A percentile compares a stretch with the other conserved stretches of the same genome.
phyloP scores from a whole-genome alignment of 37 sponge, comb jelly and placozoan genomes.

The Hexactinellida sp. region DNA sequence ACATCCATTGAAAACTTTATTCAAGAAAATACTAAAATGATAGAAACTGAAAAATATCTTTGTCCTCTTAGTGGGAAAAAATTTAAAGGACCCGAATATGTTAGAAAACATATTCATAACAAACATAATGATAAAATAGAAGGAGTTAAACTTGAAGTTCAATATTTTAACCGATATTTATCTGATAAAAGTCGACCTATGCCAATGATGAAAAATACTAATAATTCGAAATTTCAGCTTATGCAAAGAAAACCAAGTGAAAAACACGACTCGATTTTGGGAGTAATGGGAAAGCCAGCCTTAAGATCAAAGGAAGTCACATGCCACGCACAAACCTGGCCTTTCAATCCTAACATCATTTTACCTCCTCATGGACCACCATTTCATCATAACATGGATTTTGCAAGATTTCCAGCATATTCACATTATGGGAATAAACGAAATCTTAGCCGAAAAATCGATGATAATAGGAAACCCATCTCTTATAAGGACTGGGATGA shows the following conservation, averaged over 20 bases:
- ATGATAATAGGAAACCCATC: background rate
- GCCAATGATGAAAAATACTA: background rate
- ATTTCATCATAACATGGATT: background rate
- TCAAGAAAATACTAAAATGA: conserved; percentile 68
- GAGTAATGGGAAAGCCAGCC: background rate
- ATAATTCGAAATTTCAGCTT: background rate
- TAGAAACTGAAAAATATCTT: conserved; percentile 72
- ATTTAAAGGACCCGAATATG: conserved; percentile 92
- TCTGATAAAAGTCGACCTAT: background rate
- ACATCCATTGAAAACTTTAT: conserved; percentile 47
- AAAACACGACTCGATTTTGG: background rate
- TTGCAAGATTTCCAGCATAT: background rate
- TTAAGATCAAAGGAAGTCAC: background rate
- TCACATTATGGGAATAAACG: background rate
- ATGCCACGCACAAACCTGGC: background rate
- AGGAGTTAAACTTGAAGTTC: conserved; percentile 66
- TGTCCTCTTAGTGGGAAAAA: conserved; percentile 98
- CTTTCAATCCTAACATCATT: background rate
- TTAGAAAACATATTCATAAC: conserved; percentile 93
- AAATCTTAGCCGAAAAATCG: background rate
- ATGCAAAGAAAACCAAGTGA: background rate
- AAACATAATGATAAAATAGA: conserved; percentile 86
- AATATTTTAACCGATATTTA: conserved; percentile 1
- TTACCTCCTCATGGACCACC: conserved; percentile 6
- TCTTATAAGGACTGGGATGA: conserved; percentile 12